Percentiles rank a stretch among this genome's conserved stretches.
phyloP scores from a whole-genome alignment of 2,888 invertebrate species.

The Drosophila dives region DNA sequence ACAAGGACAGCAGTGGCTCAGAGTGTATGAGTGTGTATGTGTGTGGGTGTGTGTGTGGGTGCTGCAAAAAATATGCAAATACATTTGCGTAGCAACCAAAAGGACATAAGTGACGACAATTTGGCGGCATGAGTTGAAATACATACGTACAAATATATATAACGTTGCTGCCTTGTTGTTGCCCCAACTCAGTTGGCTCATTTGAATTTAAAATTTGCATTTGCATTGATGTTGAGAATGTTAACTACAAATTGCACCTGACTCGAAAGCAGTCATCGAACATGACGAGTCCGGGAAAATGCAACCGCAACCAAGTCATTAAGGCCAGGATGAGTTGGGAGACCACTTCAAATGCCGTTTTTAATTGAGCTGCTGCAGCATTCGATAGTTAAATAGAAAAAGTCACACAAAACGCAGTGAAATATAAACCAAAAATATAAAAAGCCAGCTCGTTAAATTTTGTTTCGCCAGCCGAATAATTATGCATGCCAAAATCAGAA shows the following conservation, averaged over 20 bases:
- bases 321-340: conserved; percentile 19
- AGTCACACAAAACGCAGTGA: conserved; percentile 8
- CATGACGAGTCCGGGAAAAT: conserved; percentile 28
- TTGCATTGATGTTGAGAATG: conserved; percentile 33
- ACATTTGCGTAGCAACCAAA: conserved; percentile 57
- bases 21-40: conserved; percentile 12
- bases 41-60: conserved; percentile 8
- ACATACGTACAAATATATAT: conserved; percentile 9
- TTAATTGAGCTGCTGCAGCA: conserved; percentile 66
- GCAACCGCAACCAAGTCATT: conserved; percentile 54
- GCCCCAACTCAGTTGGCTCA: conserved; percentile 22
- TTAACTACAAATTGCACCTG: conserved; percentile 44
- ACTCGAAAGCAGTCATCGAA: conserved; percentile 48
- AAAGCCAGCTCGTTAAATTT: conserved; percentile 12
- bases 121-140: conserved; percentile 59
- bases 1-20: conserved; percentile 52
- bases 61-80: conserved; percentile 73
- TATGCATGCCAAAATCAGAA: conserved; percentile 8
- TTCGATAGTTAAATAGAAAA: conserved; percentile 35
- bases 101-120: conserved; percentile 78
- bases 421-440: conserved; percentile 10
- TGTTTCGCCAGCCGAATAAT: conserved; percentile 30
- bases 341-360: conserved; percentile 64
- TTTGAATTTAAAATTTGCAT: conserved; percentile 61
- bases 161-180: conserved; percentile 23